Conservation (phyloP, 2,888 invertebrate species). For the Anaspis maculata region DNA sequence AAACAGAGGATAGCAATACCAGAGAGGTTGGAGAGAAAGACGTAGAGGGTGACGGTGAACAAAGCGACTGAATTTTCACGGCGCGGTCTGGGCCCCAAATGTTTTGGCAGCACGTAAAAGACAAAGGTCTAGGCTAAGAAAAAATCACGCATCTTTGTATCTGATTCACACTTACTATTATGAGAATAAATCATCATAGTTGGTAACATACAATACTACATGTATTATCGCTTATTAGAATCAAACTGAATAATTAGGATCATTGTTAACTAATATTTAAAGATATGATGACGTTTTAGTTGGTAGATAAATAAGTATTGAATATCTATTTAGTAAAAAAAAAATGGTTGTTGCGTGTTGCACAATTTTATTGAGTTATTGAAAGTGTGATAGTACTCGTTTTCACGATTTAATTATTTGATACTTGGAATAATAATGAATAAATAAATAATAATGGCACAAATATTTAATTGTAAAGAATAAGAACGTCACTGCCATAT, state of each 20-base stretch:
- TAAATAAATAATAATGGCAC: conserved; percentile 25
- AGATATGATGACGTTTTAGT: conserved; percentile 31
- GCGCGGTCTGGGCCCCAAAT: conserved; percentile 20
- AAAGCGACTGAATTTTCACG: conserved; percentile 44
- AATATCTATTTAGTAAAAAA: conserved; percentile 31
- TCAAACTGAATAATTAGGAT: conserved; percentile 41
- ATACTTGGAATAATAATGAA: conserved; percentile 10
- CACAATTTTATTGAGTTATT: conserved; percentile 31
- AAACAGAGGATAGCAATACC: conserved; percentile 50
- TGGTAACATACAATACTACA: too few species aligned
- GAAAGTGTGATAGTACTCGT: too few species aligned
- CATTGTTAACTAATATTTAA: conserved; percentile 43
- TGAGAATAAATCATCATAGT: too few species aligned
- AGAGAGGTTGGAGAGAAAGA: conserved; percentile 49
- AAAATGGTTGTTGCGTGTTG: conserved; percentile 37
- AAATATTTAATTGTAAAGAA: conserved; percentile 27
- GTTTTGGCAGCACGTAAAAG: conserved; percentile 34
- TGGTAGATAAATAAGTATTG: conserved; percentile 27
- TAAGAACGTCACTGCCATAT: conserved; percentile 37
- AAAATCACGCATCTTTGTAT: too few species aligned
- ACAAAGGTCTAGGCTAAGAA: conserved; percentile 26
- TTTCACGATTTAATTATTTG: too few species aligned
- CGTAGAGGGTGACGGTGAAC: conserved; percentile 51
- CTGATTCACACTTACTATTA: not conserved
- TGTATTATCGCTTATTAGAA: conserved; percentile 40